A percentile compares a stretch with the other conserved stretches of the same genome.
Conservation (phyloP, 2,888 invertebrate genomes). For the Clanis bilineata region DNA sequence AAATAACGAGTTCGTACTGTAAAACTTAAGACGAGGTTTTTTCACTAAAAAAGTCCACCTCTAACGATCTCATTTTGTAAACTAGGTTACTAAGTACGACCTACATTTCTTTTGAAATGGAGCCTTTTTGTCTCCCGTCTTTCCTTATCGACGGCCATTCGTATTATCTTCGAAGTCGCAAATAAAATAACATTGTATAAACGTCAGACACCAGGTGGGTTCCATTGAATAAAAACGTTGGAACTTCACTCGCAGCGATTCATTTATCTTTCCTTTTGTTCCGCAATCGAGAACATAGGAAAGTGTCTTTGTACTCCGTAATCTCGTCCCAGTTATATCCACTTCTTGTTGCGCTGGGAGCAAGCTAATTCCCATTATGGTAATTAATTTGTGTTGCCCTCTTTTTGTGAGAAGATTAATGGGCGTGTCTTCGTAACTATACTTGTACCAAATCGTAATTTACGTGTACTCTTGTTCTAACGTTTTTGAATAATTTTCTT, state of each 20-base stretch:
- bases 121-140: background rate
- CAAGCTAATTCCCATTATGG: constrained; percentile 6
- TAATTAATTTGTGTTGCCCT: background rate
- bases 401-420: background rate
- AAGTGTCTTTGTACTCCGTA: constrained; percentile 42
- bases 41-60: background rate
- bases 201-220: constrained; percentile 41
- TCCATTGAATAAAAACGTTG: constrained; percentile 44
- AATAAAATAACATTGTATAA: constrained; percentile 28
- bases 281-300: constrained; percentile 40
- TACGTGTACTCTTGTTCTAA: background rate
- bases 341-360: constrained; percentile 20
- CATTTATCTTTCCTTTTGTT: constrained; percentile 58
- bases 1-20: background rate
- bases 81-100: constrained; percentile 11
- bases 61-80: constrained; percentile 8
- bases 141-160: constrained; percentile 21
- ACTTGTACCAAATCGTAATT: too few relatives aligned
- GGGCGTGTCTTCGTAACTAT: background rate
- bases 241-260: constrained; percentile 35
- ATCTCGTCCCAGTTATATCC: constrained; percentile 45
- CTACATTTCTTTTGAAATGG: constrained; percentile 2
- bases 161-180: constrained; percentile 37
- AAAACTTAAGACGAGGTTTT: background rate
- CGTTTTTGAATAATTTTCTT: too few relatives aligned